Evolutionary conservation across 2,888 invertebrate species (phyloP).

Genomic region (Carterocephalus palaemon): DNA sequence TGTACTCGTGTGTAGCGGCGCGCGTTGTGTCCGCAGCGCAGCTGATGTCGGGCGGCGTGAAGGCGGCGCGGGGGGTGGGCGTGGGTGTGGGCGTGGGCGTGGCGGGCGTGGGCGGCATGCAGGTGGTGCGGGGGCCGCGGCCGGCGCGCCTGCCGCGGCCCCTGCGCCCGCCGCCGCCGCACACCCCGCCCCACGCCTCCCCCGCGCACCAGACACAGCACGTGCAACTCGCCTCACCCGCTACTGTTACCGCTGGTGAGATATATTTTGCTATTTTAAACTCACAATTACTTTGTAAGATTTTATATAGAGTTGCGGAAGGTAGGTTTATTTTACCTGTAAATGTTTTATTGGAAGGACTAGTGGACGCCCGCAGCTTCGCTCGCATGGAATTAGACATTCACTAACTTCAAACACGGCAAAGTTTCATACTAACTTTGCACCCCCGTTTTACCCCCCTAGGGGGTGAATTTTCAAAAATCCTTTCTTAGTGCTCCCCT

Average conservation of each 20-base stretch:
- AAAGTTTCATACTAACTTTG: no score
- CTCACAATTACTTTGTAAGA: no score
- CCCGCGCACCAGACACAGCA: constrained; percentile 27
- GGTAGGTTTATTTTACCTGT: no score
- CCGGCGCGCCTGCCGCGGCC: constrained; percentile 52
- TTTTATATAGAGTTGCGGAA: no score
- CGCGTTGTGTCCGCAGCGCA: constrained; percentile 65
- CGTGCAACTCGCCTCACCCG: constrained; percentile 22
- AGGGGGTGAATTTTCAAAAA: no score
- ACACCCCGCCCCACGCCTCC: constrained; percentile 31
- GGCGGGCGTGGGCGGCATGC: constrained; percentile 77
- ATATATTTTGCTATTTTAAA: no score
- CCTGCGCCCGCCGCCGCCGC: constrained; percentile 35
- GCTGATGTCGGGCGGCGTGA: constrained; percentile 82
- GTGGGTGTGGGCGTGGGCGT: constrained; percentile 58
- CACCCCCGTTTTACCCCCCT: no score
- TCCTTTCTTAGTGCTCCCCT: no score
- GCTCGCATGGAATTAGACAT: no score
- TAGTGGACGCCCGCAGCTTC: no score
- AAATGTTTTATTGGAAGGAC: no score
- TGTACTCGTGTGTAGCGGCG: constrained; percentile 24
- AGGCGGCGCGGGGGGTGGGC: constrained; percentile 64
- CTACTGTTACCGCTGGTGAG: constrained; percentile 16
- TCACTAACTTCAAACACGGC: no score
- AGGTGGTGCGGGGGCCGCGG: constrained; percentile 53